These are phyloP conservation scores for Fulica atra DNA, from an alignment of 2,113 vertebrate genomes.

Conservation along the genomic window DNA sequence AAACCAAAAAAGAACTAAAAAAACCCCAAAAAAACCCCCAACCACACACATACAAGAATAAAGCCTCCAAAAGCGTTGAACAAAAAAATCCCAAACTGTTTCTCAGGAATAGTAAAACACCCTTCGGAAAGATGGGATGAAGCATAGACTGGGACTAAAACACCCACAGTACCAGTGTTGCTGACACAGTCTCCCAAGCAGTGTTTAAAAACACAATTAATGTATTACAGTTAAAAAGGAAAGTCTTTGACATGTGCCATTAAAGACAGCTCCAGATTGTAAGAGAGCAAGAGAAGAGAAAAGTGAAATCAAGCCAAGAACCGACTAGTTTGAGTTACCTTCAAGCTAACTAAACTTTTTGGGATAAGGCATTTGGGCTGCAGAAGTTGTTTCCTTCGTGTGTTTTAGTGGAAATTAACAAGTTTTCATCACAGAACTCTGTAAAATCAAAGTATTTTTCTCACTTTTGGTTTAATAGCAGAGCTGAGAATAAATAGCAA, in stretches of 20 bases:
- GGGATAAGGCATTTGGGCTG: background rate
- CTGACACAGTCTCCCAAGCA: background rate
- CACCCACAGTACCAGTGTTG: fast-evolving
- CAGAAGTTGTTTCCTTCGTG: background rate
- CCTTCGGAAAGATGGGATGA: background rate
- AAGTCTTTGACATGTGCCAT: background rate
- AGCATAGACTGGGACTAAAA: background rate
- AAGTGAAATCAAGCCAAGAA: background rate
- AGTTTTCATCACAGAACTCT: background rate
- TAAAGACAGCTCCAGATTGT: background rate
- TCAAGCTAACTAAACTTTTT: background rate
- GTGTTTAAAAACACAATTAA: background rate
- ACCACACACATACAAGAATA: background rate
- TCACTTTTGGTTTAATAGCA: background rate
- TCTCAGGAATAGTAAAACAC: background rate
- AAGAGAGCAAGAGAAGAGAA: background rate
- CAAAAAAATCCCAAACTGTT: background rate
- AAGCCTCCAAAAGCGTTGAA: background rate
- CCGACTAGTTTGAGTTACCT: background rate
- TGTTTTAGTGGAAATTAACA: background rate
- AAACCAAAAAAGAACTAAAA: background rate
- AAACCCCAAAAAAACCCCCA: background rate
- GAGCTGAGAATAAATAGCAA: background rate
- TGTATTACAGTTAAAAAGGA: background rate
- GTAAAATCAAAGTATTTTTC: background rate